Conservation (phyloP, 2,888 invertebrate genomes). For the Osmoderma eremita region DNA sequence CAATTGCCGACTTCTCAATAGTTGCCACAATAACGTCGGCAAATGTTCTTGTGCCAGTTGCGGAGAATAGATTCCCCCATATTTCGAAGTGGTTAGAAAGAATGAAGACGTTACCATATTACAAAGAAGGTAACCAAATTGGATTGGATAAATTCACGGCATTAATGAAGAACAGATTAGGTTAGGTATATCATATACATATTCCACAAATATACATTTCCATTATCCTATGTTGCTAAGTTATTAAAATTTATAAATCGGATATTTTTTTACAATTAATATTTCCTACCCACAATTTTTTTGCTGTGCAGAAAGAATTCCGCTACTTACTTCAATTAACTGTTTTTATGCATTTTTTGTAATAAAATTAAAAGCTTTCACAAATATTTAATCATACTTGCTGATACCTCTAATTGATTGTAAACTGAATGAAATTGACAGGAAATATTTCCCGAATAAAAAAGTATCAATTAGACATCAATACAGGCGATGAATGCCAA, state of each 20-base stretch:
- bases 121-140: slow-evolving; percentile 41
- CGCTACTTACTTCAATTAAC: no score
- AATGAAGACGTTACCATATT: slow-evolving; percentile 53
- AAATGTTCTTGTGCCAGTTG: slow-evolving; percentile 56
- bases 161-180: slow-evolving; percentile 24
- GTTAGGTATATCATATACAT: slow-evolving; percentile 2
- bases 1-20: slow-evolving; percentile 67
- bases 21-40: slow-evolving; percentile 58
- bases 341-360: no score
- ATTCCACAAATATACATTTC: no score
- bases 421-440: no score
- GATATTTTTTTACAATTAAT: no score
- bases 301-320: no score
- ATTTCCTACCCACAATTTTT: no score
- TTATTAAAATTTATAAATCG: no score
- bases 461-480: slow-evolving; percentile 23
- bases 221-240: no score
- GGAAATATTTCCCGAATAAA: slow-evolving; percentile 12
- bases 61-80: slow-evolving; percentile 53
- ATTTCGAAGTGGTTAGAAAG: slow-evolving; percentile 56
- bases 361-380: no score
- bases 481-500: slow-evolving; percentile 8
- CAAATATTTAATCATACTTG: no score
- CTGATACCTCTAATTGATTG: no score
- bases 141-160: slow-evolving; percentile 44